Evolutionary conservation across 2,113 vertebrate genomes (phyloP), one percentile per base, ranked within the genome.

Genomic region (Salvelinus fontinalis): DNA sequence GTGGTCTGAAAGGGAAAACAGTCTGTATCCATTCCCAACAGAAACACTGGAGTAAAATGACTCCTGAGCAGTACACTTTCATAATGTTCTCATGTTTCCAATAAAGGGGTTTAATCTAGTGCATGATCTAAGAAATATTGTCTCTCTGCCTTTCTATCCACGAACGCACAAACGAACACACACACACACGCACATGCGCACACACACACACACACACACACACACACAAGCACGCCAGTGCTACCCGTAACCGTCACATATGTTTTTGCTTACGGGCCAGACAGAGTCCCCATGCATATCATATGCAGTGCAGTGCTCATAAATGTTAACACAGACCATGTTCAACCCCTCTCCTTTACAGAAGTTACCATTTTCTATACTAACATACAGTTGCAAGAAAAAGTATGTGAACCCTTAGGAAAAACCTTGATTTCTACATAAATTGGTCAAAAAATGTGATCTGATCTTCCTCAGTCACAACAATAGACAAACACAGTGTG

Each of bases 131-230:
- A 20, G 7, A 57, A 57, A 20, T 1, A 57, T 20, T 57, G 18
- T 71, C 48, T 71, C 48, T 57, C 48, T 57, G 34, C 49, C 70
- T 71, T 22, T 18, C 48, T 70, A 31, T 51, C 69, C 39, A 44
- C 39, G 9, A 44, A 44, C 2, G 9, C 9, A 44, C 39, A 2
- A 0, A 44, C 9, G 5, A 1, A 1, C 34, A 9, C 8, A 1
- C 39, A 39, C 39, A 2, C 34, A 39, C 34, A 7, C 34, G 8
- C 34, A 39, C 7, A 39, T 7, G 2, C 34, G 8, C 14, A 18
- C 49, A 34, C 16, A 27, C 11, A 4, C 65, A 24, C 12, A 27
- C 69, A 24, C 39, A 70, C 68, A 24, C 31, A 44, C 68, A 48
- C 14, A 70, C 18, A 24, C 24, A 18, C 64, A 16, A 12, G 67